Base-by-base conservation (phyloP, 1,140 invertebrate genomes). In the Neotoxoptera formosana region DNA sequence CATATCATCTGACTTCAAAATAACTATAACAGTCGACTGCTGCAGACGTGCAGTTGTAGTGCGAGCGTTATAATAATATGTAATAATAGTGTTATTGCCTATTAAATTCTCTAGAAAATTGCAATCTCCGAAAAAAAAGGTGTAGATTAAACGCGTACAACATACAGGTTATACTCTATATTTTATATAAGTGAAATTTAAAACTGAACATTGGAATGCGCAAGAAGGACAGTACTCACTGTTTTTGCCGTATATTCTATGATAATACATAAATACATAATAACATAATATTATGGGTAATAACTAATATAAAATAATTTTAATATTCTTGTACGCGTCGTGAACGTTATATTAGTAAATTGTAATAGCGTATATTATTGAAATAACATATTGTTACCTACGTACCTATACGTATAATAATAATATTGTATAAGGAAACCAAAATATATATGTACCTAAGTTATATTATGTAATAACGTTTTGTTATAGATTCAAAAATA, bases 171-270 rank as follows among this genome's bases (percentile, higher is more conserved):
- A 6, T n/a, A 76, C 60, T 76, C n/a, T n/a, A 76, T 76, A 76
- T n/a, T n/a, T 76, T 76, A 34, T 76, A 34, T n/a, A n/a, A 76
- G 60, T 76, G 60, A 76, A n/a, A 76, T 76, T 76, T 76, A 76
- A 76, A 76, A 76, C 60, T 76, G 14, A 76, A 14, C 4, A 76
- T n/a, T 17, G 30, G 17, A n/a, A 76, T n/a, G 14, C 4, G 14
- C 17, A 2, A 41, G 41, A 41, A 41, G 41, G 30, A 11, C 17
- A n/a, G 1, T 76, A 76, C 17, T 0, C 30, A 67, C 60, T n/a
- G 60, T 34, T 76, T n/a, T 76, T 7, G 60, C 14, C 14, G 30
- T 76, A 76, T 76, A 76, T 76, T 76, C n/a, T n/a, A 76, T 20
- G n/a, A 76, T 76, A n/a, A 76, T 76, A n/a, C 6, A 17, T 17